A percentile compares a stretch with the other conserved stretches of the same genome.
Evolutionary conservation across 2,888 invertebrate species (phyloP).

Genomic region (Melanostoma mellinum): DNA sequence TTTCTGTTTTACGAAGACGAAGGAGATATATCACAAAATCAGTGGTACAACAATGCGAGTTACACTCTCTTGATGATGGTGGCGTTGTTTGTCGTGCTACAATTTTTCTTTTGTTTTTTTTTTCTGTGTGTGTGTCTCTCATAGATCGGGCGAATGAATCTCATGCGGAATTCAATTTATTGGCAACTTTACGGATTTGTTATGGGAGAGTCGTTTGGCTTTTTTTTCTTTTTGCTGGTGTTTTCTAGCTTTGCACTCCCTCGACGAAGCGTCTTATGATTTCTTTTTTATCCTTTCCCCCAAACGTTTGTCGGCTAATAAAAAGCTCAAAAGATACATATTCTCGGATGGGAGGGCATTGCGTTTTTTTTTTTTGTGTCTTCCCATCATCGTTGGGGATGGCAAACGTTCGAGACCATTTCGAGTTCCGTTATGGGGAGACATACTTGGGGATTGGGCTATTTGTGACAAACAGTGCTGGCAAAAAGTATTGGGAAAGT

Average conservation of each 20-base stretch:
- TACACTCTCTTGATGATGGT: slow-evolving; percentile 41
- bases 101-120: background rate
- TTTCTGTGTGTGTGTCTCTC: background rate
- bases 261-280: slow-evolving; percentile 39
- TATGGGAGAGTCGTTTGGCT: slow-evolving; percentile 56
- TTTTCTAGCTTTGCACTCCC: slow-evolving; percentile 5
- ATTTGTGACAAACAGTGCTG: slow-evolving; percentile 17
- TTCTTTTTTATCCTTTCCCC: slow-evolving; percentile 40
- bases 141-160: slow-evolving; percentile 45
- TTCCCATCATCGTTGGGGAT: slow-evolving; percentile 28
- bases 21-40: slow-evolving; percentile 60
- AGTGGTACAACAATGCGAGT: slow-evolving; percentile 53
- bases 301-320: slow-evolving; percentile 72
- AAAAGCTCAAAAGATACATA: slow-evolving; percentile 70
- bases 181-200: slow-evolving; percentile 73
- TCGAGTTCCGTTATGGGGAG: slow-evolving; percentile 47
- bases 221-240: slow-evolving; percentile 23
- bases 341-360: slow-evolving; percentile 34
- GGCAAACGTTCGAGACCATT: slow-evolving; percentile 59
- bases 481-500: slow-evolving; percentile 1
- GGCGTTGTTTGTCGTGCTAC: background rate
- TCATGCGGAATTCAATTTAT: slow-evolving; percentile 70
- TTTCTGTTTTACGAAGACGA: slow-evolving; percentile 30
- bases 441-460: background rate
- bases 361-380: background rate